A percentile compares a stretch with the other conserved stretches of the same genome.
These are phyloP conservation scores for Eidolon helvum DNA, from an alignment of 2,113 vertebrate species.

Conservation along the genomic window DNA sequence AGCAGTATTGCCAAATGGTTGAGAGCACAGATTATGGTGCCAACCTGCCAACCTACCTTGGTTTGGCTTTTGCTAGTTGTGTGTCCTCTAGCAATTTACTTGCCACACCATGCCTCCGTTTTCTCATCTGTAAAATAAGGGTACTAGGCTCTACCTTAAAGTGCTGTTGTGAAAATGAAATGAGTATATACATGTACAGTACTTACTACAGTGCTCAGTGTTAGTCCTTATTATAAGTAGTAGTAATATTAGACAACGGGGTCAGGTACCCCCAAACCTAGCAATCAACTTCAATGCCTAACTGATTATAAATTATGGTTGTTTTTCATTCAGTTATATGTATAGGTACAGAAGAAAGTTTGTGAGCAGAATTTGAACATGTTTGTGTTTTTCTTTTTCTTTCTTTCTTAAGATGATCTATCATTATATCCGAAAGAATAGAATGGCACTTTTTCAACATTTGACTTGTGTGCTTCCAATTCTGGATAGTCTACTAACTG, in stretches of 20 bases:
- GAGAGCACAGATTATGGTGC: not conserved
- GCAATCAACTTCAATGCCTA: not conserved
- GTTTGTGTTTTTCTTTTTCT: slow-evolving; percentile 18
- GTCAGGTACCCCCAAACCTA: not conserved
- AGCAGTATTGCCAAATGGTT: not conserved
- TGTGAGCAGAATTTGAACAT: not conserved
- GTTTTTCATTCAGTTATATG: not conserved
- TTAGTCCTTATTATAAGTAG: not conserved
- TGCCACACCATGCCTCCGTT: not conserved
- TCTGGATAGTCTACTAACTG: slow-evolving; percentile 88
- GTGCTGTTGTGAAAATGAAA: not conserved
- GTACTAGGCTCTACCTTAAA: not conserved
- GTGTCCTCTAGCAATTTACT: not conserved
- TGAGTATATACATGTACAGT: too few relatives aligned
- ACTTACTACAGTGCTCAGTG: not conserved
- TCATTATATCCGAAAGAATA: slow-evolving; percentile 93
- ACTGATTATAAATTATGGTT: not conserved
- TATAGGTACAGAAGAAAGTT: not conserved
- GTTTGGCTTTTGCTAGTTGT: not conserved
- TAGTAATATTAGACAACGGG: not conserved
- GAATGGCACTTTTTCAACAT: slow-evolving; percentile 90
- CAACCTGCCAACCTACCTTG: not conserved
- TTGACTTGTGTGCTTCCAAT: slow-evolving; percentile 90
- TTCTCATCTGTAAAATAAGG: not conserved
- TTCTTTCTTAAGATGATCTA: slow-evolving; percentile 87